Conservation (phyloP, 30 jellyfish, hydroid and myxozoan genomes). For the Turritopsis rubra region DNA sequence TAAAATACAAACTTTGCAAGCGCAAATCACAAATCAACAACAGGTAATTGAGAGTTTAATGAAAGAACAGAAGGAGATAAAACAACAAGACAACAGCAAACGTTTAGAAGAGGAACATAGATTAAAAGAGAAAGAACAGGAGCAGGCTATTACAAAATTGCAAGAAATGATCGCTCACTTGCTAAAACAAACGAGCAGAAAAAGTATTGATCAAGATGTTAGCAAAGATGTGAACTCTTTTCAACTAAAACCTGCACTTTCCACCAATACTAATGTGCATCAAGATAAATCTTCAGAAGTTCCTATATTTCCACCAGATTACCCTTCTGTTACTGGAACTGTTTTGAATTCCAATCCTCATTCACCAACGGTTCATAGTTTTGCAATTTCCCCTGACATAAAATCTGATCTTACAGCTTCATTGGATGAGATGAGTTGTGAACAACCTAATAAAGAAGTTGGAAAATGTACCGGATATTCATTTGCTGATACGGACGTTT, state of each 20-base stretch:
- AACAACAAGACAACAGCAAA: conserved; percentile 21
- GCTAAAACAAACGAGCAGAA: background rate
- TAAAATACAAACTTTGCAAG: conserved; percentile 75
- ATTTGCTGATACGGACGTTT: background rate
- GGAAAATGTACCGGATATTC: too few relatives aligned
- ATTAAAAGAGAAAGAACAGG: conserved; percentile 12
- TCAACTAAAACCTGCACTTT: background rate
- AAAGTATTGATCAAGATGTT: background rate
- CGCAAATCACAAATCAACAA: conserved; percentile 73
- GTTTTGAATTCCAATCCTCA: background rate
- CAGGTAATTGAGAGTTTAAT: conserved; percentile 52
- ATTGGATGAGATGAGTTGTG: background rate
- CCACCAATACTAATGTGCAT: too few relatives aligned
- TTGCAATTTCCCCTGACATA: background rate
- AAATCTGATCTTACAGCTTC: background rate
- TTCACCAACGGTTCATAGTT: background rate
- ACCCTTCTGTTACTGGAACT: background rate
- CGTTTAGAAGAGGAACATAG: background rate
- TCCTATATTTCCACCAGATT: background rate
- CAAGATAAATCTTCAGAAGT: background rate
- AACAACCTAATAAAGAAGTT: background rate
- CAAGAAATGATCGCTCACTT: background rate
- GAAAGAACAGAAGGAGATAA: conserved; percentile 43
- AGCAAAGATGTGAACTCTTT: background rate
- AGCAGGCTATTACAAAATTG: conserved; percentile 3